Evolutionary conservation across 2,113 vertebrate genomes (phyloP).

Genomic region (Boleophthalmus pectinirostris): DNA sequence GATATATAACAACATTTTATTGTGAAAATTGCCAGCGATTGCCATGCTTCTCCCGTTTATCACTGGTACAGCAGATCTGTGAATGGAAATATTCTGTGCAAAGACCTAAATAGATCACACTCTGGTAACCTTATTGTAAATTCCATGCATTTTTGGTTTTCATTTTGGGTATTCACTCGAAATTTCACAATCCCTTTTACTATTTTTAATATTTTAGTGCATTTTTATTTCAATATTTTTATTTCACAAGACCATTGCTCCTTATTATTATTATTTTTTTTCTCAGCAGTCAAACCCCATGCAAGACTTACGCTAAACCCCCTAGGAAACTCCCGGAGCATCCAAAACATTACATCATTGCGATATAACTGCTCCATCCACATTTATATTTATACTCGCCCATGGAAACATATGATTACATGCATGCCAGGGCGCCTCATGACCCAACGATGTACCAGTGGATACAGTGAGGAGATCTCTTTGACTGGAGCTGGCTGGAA

Average conservation of each 20-base stretch:
- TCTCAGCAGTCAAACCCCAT: not conserved
- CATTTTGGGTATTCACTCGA: not conserved
- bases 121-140: not conserved
- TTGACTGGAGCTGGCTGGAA: conserved; percentile 67
- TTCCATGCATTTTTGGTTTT: not conserved
- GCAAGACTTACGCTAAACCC: not conserved
- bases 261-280: too few relatives aligned
- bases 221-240: not conserved
- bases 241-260: not conserved
- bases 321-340: not conserved
- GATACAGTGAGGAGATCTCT: conserved; percentile 36
- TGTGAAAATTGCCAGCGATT: too few relatives aligned
- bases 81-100: not conserved
- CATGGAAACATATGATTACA: conserved; percentile 17
- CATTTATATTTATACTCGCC: conserved; percentile 13
- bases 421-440: conserved; percentile 9
- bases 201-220: not conserved
- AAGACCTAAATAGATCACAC: not conserved
- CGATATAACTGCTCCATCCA: conserved; percentile 3
- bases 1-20: too few relatives aligned
- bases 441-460: conserved; percentile 19
- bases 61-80: not conserved
- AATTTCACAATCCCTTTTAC: too few relatives aligned
- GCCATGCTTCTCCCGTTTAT: too few relatives aligned
- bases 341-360: not conserved